Evolutionary conservation across 2,888 invertebrate species (phyloP).

Genomic region (Epicampocera succincta): DNA sequence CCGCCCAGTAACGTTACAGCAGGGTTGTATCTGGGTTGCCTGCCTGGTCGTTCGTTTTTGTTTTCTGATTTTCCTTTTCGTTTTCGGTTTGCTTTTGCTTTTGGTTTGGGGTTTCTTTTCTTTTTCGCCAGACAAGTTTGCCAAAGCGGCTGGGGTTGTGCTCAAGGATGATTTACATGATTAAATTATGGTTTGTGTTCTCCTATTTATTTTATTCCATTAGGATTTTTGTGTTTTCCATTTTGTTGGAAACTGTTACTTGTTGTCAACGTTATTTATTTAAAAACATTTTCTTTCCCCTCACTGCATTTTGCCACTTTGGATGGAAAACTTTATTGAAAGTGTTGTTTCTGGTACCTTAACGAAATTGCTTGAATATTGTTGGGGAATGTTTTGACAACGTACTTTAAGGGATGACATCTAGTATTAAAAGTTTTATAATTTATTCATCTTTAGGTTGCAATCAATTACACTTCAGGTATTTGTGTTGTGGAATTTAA

Average conservation of each 20-base stretch:
- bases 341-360: background rate
- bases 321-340: constrained; percentile 3
- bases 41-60: background rate
- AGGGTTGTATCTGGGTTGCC: constrained; percentile 48
- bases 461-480: constrained; percentile 15
- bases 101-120: no score
- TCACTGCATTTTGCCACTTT: background rate
- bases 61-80: no score
- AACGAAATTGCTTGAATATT: background rate
- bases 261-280: constrained; percentile 19
- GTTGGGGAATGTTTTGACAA: background rate
- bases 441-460: constrained; percentile 32
- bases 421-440: constrained; percentile 26
- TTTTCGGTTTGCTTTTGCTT: no score
- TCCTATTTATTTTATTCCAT: constrained; percentile 19
- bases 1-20: background rate
- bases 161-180: constrained; percentile 46
- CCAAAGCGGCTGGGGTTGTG: constrained; percentile 25
- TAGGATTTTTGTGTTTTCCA: constrained; percentile 17
- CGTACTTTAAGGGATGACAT: background rate
- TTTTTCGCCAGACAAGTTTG: background rate
- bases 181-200: constrained; percentile 53
- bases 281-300: background rate
- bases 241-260: constrained; percentile 2
- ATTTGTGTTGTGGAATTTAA: background rate